These are phyloP conservation scores for Sebastes goodei DNA, from an alignment of 2,797 vertebrate species.

Conservation along the genomic window DNA sequence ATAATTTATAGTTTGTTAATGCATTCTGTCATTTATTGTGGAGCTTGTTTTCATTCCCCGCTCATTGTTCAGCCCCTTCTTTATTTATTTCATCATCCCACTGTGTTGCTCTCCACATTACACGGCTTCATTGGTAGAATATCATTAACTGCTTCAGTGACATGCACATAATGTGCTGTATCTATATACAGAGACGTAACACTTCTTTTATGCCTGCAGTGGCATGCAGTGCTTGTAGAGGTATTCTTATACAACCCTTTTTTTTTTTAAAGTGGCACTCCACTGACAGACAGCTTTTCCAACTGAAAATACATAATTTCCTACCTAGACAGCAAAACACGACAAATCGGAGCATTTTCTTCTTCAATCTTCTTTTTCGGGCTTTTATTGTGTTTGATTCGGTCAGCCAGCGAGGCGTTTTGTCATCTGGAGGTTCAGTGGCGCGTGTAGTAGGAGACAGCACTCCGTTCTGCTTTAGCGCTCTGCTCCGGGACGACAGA, in stretches of 20 bases:
- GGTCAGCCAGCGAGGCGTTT: conserved; percentile 72
- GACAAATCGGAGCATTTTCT: conserved; percentile 63
- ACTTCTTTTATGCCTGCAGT: neutral
- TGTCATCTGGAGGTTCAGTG: conserved; percentile 77
- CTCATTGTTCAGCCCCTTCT: conserved; percentile 38
- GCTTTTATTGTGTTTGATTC: conserved; percentile 73
- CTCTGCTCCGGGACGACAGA: conserved; percentile 68
- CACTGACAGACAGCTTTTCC: conserved; percentile 26
- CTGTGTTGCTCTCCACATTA: conserved; percentile 4
- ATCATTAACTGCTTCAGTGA: conserved; percentile 32
- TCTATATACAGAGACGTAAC: neutral
- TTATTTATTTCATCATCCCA: conserved; percentile 45
- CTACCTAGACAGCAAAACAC: conserved; percentile 40
- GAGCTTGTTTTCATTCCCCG: conserved; percentile 28
- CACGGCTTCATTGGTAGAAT: neutral
- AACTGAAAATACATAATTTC: conserved; percentile 57
- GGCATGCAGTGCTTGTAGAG: neutral
- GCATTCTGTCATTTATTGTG: conserved; percentile 43
- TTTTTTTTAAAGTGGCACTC: conserved; percentile 13
- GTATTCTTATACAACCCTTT: neutral
- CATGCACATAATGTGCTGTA: neutral
- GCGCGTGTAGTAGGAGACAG: conserved; percentile 74
- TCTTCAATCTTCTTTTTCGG: conserved; percentile 59
- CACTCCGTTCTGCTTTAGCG: conserved; percentile 79
- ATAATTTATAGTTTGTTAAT: conserved; percentile 59